Percentiles rank a stretch among this genome's conserved stretches.
These are phyloP conservation scores for Onychorhynchus coronatus DNA, from an alignment of 2,113 vertebrate genomes.

Conservation along the genomic window DNA sequence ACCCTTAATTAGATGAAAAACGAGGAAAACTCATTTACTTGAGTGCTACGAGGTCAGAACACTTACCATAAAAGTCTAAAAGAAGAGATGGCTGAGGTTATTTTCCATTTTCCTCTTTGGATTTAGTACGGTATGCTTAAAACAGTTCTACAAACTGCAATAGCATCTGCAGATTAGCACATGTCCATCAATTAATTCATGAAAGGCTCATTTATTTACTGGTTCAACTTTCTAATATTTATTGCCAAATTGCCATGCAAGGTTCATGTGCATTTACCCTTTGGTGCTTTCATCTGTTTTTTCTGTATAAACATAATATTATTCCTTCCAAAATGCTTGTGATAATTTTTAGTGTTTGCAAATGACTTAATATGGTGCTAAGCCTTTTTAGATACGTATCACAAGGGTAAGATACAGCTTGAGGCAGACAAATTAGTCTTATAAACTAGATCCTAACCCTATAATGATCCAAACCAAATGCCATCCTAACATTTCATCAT, in stretches of 20 bases:
- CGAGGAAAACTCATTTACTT: background rate
- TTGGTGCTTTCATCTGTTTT: background rate
- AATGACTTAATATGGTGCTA: constrained; percentile 10
- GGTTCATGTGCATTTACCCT: background rate
- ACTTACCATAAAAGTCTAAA: background rate
- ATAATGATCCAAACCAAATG: background rate
- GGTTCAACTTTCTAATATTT: background rate
- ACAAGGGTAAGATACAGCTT: background rate
- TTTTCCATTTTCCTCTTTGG: background rate
- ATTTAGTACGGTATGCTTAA: background rate
- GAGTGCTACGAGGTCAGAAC: background rate
- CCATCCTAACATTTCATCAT: background rate
- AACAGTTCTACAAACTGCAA: background rate
- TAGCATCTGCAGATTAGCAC: background rate
- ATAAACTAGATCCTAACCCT: background rate
- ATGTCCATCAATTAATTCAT: background rate
- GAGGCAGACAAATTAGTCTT: background rate
- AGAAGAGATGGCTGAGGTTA: background rate
- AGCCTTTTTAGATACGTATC: background rate
- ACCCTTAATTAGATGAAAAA: background rate
- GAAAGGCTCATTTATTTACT: background rate
- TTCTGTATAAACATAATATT: background rate
- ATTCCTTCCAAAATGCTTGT: background rate
- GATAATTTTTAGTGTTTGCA: background rate
- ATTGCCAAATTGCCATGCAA: background rate